Evolutionary conservation across 2,888 invertebrate species (phyloP), one percentile per base, ranked within the genome.

Genomic region (Scaptodrosophila latifasciaeformis): DNA sequence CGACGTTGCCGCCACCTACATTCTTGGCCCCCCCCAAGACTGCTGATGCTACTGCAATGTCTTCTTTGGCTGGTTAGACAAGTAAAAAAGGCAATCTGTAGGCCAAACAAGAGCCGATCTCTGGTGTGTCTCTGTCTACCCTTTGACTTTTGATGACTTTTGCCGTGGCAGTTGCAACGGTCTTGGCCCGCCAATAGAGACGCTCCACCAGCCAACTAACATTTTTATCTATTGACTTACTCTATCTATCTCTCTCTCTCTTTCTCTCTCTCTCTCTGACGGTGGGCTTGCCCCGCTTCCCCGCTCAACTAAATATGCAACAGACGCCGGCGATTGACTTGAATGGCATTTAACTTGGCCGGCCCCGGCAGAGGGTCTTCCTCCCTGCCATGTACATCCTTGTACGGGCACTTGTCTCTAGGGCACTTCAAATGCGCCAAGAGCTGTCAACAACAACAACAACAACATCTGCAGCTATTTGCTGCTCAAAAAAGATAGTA

Each of bases 401-500:
- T 37, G 37, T 37, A 15, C 17, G 15, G 37, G 15, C 37, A 37
- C 37, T 37, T 37, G 27, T 27, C 5, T 27, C 5, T 27, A 27
- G 27, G 9, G 27, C 27, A 4, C 27, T 27, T 27, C 27, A 27
- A 9, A n/a, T n/a, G n/a, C n/a, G n/a, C n/a, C n/a, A n/a, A n/a
- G 34, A 34, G 15, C 13, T 13, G 34, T 12, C 34, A 34, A 12
- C 12, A 13, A 12, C 34, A 34, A 34, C 13, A 13, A 15, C n/a
- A 12, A 34, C 10, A 34, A 6, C 34, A n/a, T 12, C 13, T 34
- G 34, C 10, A 12, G 15, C 13, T 34, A n/a, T 30, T 10, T 30
- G 30, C 13, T 34, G 34, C 34, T 44, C 43, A 61, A 59, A 68
- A 61, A 54, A 64, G 68, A 75, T 75, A 75, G 75, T 71, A 71